Evolutionary conservation across 2,888 invertebrate genomes (phyloP).

Genomic region (Lamellibrachia satsuma): DNA sequence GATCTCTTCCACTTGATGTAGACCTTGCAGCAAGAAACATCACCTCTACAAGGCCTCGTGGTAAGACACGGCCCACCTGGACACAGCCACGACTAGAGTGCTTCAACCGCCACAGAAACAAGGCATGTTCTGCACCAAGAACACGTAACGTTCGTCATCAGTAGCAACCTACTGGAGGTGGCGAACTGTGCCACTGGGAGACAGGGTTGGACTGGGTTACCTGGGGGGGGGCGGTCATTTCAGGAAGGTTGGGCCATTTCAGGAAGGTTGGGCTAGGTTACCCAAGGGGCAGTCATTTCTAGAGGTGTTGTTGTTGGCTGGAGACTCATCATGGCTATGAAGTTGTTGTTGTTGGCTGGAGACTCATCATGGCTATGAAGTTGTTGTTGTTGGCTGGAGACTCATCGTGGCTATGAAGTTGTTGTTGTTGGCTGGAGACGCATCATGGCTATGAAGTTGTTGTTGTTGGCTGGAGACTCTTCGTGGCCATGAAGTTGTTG

Average conservation of each 20-base stretch:
- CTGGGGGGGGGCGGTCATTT: background rate
- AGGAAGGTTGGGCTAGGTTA: background rate
- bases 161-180: background rate
- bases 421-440: too few relatives aligned
- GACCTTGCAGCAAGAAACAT: constrained; percentile 3
- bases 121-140: background rate
- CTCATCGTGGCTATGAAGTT: too few relatives aligned
- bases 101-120: background rate
- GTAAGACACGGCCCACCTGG: background rate
- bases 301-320: too few relatives aligned
- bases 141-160: background rate
- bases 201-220: background rate
- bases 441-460: too few relatives aligned
- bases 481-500: background rate
- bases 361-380: background rate
- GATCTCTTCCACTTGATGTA: background rate
- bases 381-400: too few relatives aligned
- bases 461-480: too few relatives aligned
- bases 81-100: background rate
- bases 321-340: too few relatives aligned
- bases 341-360: background rate
- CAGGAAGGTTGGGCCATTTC: background rate
- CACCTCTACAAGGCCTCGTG: background rate
- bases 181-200: background rate
- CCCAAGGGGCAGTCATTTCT: background rate